phyloP scores from a whole-genome alignment of 2,113 vertebrate genomes.

The Sminthopsis crassicaudata region DNA sequence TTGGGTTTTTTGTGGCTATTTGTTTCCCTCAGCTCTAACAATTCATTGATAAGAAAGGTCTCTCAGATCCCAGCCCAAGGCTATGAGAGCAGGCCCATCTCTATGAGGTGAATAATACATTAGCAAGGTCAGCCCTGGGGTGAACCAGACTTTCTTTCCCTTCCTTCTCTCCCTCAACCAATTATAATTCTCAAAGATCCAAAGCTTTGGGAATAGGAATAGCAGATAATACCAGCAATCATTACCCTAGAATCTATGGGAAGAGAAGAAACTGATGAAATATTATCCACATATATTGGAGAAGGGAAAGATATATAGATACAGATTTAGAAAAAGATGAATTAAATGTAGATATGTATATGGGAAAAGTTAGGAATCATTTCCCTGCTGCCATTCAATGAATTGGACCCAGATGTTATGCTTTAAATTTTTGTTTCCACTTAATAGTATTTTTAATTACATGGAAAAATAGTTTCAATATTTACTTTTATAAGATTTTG shows the following conservation, averaged over 20 bases:
- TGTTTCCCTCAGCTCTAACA: neutral
- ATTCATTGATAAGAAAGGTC: conserved; percentile 6
- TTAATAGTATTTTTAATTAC: too few relatives aligned
- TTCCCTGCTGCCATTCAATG: neutral
- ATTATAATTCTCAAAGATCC: neutral
- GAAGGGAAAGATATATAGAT: neutral
- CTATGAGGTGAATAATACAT: neutral
- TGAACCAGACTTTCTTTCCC: neutral
- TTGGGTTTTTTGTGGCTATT: neutral
- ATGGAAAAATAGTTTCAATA: too few relatives aligned
- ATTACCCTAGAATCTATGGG: neutral
- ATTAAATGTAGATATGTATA: neutral
- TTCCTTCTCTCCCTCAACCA: neutral
- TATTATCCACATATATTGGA: neutral
- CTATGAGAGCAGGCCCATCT: neutral
- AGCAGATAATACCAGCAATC: neutral
- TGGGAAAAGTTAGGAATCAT: neutral
- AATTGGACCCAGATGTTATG: neutral
- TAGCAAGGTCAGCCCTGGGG: neutral
- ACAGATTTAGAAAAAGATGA: neutral
- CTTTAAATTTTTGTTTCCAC: neutral
- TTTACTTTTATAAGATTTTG: too few relatives aligned
- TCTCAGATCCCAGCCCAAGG: neutral
- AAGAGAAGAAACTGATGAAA: neutral
- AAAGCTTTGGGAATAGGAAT: neutral